Percentiles rank a stretch among this genome's conserved stretches.
Evolutionary conservation across 2,797 vertebrate species (phyloP).

Genomic region (Mionectes olivaceus): DNA sequence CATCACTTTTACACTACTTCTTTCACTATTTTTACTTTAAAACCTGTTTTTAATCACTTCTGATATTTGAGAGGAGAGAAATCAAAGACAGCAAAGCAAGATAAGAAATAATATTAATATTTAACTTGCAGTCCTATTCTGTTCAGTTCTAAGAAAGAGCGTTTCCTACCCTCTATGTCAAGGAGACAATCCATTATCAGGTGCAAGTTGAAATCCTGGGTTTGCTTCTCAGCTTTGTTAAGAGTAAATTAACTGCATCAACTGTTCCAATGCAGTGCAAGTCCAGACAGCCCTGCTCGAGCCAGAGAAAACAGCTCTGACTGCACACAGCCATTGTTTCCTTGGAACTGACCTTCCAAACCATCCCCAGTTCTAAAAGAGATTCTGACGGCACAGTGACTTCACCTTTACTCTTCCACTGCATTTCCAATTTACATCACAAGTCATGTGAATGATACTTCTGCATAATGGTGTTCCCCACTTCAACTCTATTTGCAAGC

Average conservation of each 20-base stretch:
- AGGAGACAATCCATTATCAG: neutral
- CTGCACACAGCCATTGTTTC: constrained; percentile 24
- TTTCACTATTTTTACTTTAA: constrained; percentile 29
- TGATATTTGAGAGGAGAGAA: neutral
- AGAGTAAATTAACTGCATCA: constrained; percentile 34
- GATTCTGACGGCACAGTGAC: neutral
- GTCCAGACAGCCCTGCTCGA: constrained; percentile 1
- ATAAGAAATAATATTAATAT: neutral
- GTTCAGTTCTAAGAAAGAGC: neutral
- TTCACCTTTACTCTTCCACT: neutral
- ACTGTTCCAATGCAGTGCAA: neutral
- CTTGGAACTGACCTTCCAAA: constrained; percentile 42
- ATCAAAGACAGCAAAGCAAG: neutral
- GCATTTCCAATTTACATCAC: neutral
- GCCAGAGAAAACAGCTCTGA: constrained; percentile 32
- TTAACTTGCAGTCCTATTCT: neutral
- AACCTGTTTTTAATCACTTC: neutral
- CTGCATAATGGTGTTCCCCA: neutral
- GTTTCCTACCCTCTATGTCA: neutral
- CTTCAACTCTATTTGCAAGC: constrained; percentile 4
- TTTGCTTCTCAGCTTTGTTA: constrained; percentile 16
- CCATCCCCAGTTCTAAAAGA: neutral
- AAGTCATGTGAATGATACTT: neutral
- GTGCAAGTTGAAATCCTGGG: neutral
- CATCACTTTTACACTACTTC: constrained; percentile 9